Evolutionary conservation across 2,888 invertebrate genomes (phyloP), one percentile per base, ranked within the genome.

Genomic region (Drosophila pegasa): DNA sequence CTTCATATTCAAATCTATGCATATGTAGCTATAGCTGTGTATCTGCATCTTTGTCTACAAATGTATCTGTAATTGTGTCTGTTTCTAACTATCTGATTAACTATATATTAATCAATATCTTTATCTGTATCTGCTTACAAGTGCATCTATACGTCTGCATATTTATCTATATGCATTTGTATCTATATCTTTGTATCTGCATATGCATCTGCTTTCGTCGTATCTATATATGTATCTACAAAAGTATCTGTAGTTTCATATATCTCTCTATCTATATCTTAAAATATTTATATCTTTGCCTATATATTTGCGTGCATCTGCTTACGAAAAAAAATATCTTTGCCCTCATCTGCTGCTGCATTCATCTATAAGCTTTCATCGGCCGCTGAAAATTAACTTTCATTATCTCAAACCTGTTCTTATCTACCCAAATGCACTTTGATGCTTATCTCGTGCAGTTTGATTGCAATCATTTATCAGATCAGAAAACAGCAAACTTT

Each of bases 381-480:
- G 20, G 8, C 2, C 40, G 7, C 40, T 14, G 3, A 1, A 22
- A 3, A 41, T 7, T 3, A 5, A 40, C 40, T 40, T 20, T 4
- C 40, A 43, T 43, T 54, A 41, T 40, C 54, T 41, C 10, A 6
- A 16, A 41, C 38, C 57, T 29, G 1, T 9, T 6, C 47, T 38
- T 58, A 58, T 57, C 25, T 33, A 20, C 9, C 18, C 16, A 5
- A 41, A 48, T 43, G 16, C 47, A 51, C 6, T 27, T 20, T 16
- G 12, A 5, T 18, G 18, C 14, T 27, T 27, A 52, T 40, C 40
- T 40, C 40, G 12, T n/a, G n/a, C 7, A 54, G 29, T 22, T 54
- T 20, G 20, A 55, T 43, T 25, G 43, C 55, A 18, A 9, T 27
- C 47, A 33, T 52, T 16, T 45, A 51, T 14, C 7, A 22, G 45